Percentiles rank a stretch among this genome's conserved stretches.
Evolutionary conservation across 2,888 invertebrate species (phyloP).

Genomic region (Argyresthia albistria): DNA sequence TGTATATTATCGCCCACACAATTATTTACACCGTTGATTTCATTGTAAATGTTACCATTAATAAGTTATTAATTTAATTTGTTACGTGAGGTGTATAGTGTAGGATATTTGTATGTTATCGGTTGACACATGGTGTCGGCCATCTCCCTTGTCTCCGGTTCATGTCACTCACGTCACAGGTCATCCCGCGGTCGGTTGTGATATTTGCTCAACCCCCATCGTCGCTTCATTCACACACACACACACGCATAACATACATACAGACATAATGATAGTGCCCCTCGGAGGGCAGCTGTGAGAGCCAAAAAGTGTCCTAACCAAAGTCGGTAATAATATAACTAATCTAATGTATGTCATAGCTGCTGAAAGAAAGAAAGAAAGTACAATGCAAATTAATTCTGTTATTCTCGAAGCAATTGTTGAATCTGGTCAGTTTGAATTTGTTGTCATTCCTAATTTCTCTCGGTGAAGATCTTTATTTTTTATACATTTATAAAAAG

Average conservation of each 20-base stretch:
- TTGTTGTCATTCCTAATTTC: constrained; percentile 56
- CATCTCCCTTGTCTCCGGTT: neutral
- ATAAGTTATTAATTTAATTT: constrained; percentile 45
- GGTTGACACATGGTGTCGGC: constrained; percentile 6
- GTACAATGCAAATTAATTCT: constrained; percentile 17
- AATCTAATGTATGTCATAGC: neutral
- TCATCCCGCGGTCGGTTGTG: neutral
- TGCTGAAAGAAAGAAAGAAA: constrained; percentile 2
- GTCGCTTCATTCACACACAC: neutral
- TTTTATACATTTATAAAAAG: constrained; percentile 57
- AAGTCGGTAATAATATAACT: constrained; percentile 27
- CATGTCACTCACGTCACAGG: constrained; percentile 10
- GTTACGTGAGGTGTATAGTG: neutral
- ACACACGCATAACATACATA: too few species aligned
- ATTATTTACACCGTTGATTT: constrained; percentile 46
- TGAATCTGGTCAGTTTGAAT: constrained; percentile 25
- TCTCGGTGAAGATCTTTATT: constrained; percentile 67
- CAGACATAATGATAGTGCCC: neutral
- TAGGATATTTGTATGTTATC: neutral
- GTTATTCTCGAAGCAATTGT: constrained; percentile 8
- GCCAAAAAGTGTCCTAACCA: constrained; percentile 34
- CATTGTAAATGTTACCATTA: constrained; percentile 70
- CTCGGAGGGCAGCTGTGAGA: constrained; percentile 12
- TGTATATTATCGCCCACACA: constrained; percentile 52
- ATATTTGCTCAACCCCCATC: constrained; percentile 9